Percentiles rank a stretch among this genome's conserved stretches.
Conservation (phyloP, 64 coral and sea anemone species). For the Orbicella faveolata region DNA sequence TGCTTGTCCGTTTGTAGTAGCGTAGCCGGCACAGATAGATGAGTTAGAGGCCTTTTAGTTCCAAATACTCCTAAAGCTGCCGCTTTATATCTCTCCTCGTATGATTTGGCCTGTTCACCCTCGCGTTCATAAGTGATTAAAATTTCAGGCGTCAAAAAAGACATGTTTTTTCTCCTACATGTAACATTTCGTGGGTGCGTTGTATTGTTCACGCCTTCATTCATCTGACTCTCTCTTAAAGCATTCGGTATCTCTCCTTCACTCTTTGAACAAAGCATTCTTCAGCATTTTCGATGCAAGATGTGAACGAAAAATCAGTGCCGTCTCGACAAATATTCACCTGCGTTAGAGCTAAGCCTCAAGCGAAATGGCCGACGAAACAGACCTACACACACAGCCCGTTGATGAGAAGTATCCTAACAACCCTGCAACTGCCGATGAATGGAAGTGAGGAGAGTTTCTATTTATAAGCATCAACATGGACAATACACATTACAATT, state of each 20-base stretch:
- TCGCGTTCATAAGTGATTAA: conserved; percentile 48
- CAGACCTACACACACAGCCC: too few species aligned
- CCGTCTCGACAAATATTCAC: not conserved
- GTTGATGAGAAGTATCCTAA: not conserved
- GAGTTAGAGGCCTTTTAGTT: conserved; percentile 27
- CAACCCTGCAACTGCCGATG: not conserved
- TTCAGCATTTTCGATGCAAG: not conserved
- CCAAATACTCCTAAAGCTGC: conserved; percentile 58
- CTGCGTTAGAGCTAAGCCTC: not conserved
- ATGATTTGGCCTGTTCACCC: conserved; percentile 28
- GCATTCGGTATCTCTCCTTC: conserved; percentile 36
- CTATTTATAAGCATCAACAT: conserved; percentile 41
- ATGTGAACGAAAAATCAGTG: not conserved
- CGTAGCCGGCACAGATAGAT: conserved; percentile 24
- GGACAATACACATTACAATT: conserved; percentile 4
- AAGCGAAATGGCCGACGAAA: not conserved
- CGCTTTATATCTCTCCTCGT: conserved; percentile 48
- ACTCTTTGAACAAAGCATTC: conserved; percentile 41
- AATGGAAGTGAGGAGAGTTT: not conserved
- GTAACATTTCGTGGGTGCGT: not conserved
- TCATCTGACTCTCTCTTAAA: conserved; percentile 2
- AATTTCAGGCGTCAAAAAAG: conserved; percentile 58
- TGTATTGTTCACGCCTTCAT: not conserved
- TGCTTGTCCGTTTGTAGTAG: conserved; percentile 33
- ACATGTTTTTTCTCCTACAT: conserved; percentile 7